Evolutionary conservation across 1,140 invertebrate genomes (phyloP).

Genomic region (Drosophila simulans): DNA sequence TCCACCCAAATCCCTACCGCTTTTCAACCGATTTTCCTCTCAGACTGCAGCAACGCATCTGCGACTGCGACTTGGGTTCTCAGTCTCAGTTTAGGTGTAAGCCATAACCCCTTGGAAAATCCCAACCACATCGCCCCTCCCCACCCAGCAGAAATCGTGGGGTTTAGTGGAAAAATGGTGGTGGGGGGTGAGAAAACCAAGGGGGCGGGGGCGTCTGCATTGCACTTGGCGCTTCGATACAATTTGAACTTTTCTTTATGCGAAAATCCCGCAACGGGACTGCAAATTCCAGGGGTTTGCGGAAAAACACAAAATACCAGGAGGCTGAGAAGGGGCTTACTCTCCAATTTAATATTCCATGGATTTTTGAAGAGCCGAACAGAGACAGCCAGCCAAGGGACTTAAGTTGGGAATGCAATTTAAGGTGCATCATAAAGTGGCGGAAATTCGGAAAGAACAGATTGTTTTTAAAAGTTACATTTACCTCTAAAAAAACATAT

Average conservation of each 20-base stretch:
- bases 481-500: too few relatives aligned
- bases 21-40: constrained; percentile 32
- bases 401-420: neutral
- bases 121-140: neutral
- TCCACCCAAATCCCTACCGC: neutral
- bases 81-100: constrained; percentile 23
- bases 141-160: neutral
- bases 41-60: constrained; percentile 45
- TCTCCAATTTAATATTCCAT: neutral
- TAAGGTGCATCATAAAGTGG: neutral
- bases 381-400: neutral
- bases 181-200: constrained; percentile 3
- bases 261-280: constrained; percentile 32
- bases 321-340: neutral
- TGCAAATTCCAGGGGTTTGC: neutral
- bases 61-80: constrained; percentile 36
- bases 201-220: constrained; percentile 18
- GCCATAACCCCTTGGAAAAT: constrained; percentile 17
- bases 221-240: constrained; percentile 72
- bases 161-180: constrained; percentile 24
- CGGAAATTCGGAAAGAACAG: neutral
- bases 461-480: too few relatives aligned
- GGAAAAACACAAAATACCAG: neutral
- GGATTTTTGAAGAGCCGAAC: constrained; percentile 2
- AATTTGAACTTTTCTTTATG: constrained; percentile 80